A percentile compares a stretch with the other conserved stretches of the same genome.
These are phyloP conservation scores for Cerceris rybyensis DNA, from an alignment of 2,888 invertebrate genomes.

Conservation along the genomic window DNA sequence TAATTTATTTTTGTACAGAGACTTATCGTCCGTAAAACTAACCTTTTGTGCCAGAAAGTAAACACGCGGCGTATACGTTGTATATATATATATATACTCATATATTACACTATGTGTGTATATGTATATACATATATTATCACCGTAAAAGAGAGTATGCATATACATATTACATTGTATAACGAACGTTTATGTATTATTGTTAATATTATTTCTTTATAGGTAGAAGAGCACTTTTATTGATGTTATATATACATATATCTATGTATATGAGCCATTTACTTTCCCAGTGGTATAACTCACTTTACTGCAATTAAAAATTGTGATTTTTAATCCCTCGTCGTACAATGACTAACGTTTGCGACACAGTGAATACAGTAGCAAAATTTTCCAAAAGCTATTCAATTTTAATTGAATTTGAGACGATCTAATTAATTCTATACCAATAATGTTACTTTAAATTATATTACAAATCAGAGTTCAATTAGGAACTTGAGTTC, in stretches of 20 bases:
- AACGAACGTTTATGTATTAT: slow-evolving; percentile 44
- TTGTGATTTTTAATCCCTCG: not conserved
- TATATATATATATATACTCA: slow-evolving; percentile 60
- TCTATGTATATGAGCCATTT: slow-evolving; percentile 4
- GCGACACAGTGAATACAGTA: too few relatives aligned
- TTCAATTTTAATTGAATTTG: too few relatives aligned
- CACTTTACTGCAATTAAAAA: not conserved
- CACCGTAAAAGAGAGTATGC: slow-evolving; percentile 22
- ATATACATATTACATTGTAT: slow-evolving; percentile 15
- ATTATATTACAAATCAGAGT: too few relatives aligned
- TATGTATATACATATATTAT: slow-evolving; percentile 44
- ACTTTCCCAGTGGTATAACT: too few relatives aligned
- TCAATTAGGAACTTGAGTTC: too few relatives aligned
- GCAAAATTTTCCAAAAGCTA: too few relatives aligned
- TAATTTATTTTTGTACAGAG: slow-evolving; percentile 81
- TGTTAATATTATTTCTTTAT: slow-evolving; percentile 51
- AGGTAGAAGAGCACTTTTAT: slow-evolving; percentile 37
- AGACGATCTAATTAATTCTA: too few relatives aligned
- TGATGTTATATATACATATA: slow-evolving; percentile 36
- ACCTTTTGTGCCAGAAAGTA: slow-evolving; percentile 77
- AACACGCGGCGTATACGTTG: slow-evolving; percentile 63
- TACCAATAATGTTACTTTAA: too few relatives aligned
- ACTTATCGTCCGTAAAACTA: slow-evolving; percentile 74
- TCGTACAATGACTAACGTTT: too few relatives aligned
- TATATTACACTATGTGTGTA: slow-evolving; percentile 39